phyloP scores from a whole-genome alignment of 2,888 invertebrate species.

The Drosophila affinis region DNA sequence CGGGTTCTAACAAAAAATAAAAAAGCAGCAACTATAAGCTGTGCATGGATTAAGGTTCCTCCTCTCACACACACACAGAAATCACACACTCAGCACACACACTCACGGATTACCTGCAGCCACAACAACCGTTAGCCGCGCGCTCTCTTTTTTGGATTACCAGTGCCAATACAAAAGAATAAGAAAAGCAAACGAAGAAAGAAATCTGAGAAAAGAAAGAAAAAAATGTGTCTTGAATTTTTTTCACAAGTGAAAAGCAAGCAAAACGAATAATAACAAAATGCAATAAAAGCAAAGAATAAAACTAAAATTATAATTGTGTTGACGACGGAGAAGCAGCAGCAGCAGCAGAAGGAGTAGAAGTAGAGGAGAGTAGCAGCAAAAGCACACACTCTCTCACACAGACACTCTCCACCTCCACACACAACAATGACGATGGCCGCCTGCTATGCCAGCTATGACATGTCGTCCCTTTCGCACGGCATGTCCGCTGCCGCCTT shows the following conservation, averaged over 20 bases:
- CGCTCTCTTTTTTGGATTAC: slow-evolving; percentile 79
- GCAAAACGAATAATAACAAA: slow-evolving; percentile 33
- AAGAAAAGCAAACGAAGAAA: slow-evolving; percentile 49
- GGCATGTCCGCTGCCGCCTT: slow-evolving; percentile 74
- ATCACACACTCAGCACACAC: slow-evolving; percentile 40
- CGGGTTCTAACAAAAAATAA: slow-evolving; percentile 27
- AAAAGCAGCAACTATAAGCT: slow-evolving; percentile 31
- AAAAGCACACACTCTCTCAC: neutral
- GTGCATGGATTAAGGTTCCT: slow-evolving; percentile 83
- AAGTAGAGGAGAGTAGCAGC: neutral
- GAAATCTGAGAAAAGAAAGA: slow-evolving; percentile 49
- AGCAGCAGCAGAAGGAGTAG: slow-evolving; percentile 24
- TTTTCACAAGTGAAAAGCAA: slow-evolving; percentile 42
- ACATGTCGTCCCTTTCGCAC: slow-evolving; percentile 82
- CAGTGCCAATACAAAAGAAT: slow-evolving; percentile 80
- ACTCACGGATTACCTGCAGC: slow-evolving; percentile 72
- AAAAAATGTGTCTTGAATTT: slow-evolving; percentile 58
- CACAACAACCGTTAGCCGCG: slow-evolving; percentile 64
- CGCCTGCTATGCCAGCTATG: slow-evolving; percentile 84
- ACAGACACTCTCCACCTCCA: neutral
- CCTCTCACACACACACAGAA: slow-evolving; percentile 41
- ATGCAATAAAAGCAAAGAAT: slow-evolving; percentile 36
- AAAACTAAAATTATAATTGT: slow-evolving; percentile 41
- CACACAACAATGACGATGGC: slow-evolving; percentile 82
- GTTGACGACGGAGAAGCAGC: slow-evolving; percentile 27